Percentiles rank a stretch among this genome's conserved stretches.
phyloP scores from a whole-genome alignment of 2,797 vertebrate species.

The Pseudomugil gertrudae region DNA sequence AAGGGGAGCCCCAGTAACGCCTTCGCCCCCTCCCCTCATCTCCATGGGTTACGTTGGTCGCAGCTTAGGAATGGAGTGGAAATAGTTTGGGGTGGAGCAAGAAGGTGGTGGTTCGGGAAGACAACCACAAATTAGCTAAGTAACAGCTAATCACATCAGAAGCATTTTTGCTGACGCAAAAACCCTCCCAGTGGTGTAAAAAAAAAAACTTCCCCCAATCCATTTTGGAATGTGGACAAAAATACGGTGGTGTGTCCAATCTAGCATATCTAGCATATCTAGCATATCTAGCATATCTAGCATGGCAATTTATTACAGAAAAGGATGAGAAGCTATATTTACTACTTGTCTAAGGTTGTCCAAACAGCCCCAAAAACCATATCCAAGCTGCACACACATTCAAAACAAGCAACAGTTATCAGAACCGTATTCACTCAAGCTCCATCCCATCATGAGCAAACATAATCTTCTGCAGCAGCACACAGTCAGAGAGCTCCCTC shows the following conservation, averaged over 20 bases:
- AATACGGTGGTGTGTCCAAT: conserved; percentile 14
- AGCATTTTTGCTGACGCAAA: conserved; percentile 72
- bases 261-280: no score
- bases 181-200: conserved; percentile 39
- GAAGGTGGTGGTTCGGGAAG: conserved; percentile 52
- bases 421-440: conserved; percentile 19
- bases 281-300: background rate
- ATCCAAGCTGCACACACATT: conserved; percentile 34
- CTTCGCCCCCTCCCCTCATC: conserved; percentile 57
- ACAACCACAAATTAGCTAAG: conserved; percentile 64
- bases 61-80: conserved; percentile 77
- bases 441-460: conserved; percentile 39
- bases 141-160: conserved; percentile 69
- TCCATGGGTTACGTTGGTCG: conserved; percentile 78
- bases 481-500: conserved; percentile 45
- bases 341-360: conserved; percentile 15
- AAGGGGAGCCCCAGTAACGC: conserved; percentile 44
- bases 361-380: conserved; percentile 17
- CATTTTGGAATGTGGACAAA: conserved; percentile 4
- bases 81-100: conserved; percentile 67
- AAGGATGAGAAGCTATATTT: conserved; percentile 26
- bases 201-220: conserved; percentile 32
- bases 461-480: conserved; percentile 37
- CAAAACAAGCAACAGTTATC: conserved; percentile 37
- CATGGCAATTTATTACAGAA: conserved; percentile 33